phyloP scores from a whole-genome alignment of 2,888 invertebrate species.

The Hanleya hanleyi region DNA sequence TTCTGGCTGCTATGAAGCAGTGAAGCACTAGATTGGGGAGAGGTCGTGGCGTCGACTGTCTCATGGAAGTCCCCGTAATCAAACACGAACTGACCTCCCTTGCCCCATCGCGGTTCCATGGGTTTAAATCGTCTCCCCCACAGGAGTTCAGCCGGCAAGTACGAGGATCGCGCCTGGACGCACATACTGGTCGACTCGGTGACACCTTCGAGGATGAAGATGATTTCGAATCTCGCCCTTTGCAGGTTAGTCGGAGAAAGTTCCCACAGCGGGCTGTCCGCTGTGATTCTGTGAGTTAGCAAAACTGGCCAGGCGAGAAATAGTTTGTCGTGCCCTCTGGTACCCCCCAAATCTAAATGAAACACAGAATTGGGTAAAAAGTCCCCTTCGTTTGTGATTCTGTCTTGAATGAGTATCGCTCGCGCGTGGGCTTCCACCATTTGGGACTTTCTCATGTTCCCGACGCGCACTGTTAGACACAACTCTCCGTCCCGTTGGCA shows the following conservation, averaged over 20 bases:
- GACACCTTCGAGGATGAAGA: conserved; percentile 92
- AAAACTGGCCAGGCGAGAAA: conserved; percentile 99
- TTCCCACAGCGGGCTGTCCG: conserved; percentile 89
- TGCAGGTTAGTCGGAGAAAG: conserved; percentile 93
- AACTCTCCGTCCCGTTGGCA: conserved; percentile 76
- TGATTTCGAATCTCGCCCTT: conserved; percentile 92
- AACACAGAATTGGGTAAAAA: conserved; percentile 94
- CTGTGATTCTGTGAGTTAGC: conserved; percentile 94
- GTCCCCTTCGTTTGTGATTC: conserved; percentile 94
- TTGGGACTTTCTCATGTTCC: conserved; percentile 72
- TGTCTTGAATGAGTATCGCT: conserved; percentile 93
- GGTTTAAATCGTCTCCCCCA: conserved; percentile 69
- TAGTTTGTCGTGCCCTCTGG: conserved; percentile 91
- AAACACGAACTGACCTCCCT: conserved; percentile 27
- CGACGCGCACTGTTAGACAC: conserved; percentile 71
- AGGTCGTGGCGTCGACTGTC: conserved; percentile 36
- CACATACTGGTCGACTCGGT: conserved; percentile 87
- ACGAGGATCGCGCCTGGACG: conserved; percentile 74
- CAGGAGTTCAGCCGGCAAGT: conserved; percentile 69
- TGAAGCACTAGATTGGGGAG: conserved; percentile 84
- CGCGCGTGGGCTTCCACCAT: conserved; percentile 88
- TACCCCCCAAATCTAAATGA: conserved; percentile 91
- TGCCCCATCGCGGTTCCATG: conserved; percentile 38
- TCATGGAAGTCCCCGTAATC: conserved; percentile 37
- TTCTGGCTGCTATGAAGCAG: no score